Evolutionary conservation across 2,113 vertebrate species (phyloP).

Genomic region (Pyrgilauda ruficollis): DNA sequence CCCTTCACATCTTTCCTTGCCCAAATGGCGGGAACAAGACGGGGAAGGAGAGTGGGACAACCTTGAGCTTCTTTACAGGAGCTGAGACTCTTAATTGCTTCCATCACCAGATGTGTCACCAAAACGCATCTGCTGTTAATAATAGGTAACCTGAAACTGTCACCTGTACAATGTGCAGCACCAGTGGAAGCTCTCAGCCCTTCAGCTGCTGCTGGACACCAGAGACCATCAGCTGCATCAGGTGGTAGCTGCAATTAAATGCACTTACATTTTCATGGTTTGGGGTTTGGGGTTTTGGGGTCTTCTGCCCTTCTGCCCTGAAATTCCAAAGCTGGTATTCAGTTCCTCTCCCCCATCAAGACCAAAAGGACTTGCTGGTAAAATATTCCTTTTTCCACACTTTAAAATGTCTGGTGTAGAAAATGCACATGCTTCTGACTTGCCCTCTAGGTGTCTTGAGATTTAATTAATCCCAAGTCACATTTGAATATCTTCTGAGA

Average conservation of each 20-base stretch:
- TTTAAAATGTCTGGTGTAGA: neutral
- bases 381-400: neutral
- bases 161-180: neutral
- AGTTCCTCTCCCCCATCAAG: neutral
- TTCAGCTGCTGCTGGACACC: neutral
- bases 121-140: neutral
- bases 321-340: neutral
- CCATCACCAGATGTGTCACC: neutral
- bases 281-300: neutral
- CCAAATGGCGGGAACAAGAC: neutral
- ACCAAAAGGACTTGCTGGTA: neutral
- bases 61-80: neutral
- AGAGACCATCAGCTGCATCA: neutral
- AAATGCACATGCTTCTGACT: neutral
- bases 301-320: neutral
- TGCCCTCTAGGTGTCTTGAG: neutral
- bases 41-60: neutral
- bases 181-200: neutral
- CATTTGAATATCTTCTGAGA: constrained; percentile 10
- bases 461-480: constrained; percentile 22
- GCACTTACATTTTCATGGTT: neutral
- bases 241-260: neutral
- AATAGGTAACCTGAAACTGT: neutral
- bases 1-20: neutral
- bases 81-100: neutral